phyloP scores from a whole-genome alignment of 2,113 vertebrate genomes.

The Malurus melanocephalus region DNA sequence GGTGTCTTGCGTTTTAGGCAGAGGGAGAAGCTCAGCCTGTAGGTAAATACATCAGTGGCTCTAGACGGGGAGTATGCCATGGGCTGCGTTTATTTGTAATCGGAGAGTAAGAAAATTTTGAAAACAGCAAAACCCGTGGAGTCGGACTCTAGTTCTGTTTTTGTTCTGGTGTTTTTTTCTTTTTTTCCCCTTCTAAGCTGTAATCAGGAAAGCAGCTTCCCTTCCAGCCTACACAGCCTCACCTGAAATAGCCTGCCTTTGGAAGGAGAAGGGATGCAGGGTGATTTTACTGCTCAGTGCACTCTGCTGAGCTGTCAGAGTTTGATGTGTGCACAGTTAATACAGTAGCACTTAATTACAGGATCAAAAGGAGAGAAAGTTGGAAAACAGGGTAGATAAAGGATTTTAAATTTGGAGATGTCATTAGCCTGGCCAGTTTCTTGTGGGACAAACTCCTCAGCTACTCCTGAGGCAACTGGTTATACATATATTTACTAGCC shows the following conservation, averaged over 20 bases:
- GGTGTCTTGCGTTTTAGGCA: not conserved
- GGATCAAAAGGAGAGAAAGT: not conserved
- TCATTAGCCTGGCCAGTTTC: not conserved
- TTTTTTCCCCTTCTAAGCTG: not conserved
- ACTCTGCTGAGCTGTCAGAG: not conserved
- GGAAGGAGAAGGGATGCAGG: not conserved
- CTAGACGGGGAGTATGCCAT: not conserved
- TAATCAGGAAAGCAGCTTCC: not conserved
- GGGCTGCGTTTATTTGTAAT: not conserved
- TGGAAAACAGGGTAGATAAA: not conserved
- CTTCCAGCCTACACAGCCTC: not conserved
- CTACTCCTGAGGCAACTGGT: not conserved
- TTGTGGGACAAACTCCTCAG: not conserved
- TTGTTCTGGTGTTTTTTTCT: not conserved
- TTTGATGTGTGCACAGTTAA: not conserved
- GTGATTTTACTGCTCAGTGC: not conserved
- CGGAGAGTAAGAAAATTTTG: not conserved
- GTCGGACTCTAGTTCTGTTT: not conserved
- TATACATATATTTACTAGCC: not conserved
- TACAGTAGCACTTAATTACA: not conserved
- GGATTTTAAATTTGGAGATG: not conserved
- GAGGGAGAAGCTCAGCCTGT: not conserved
- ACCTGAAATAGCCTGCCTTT: not conserved
- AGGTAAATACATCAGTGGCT: not conserved
- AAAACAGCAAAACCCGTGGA: not conserved